Percentiles rank a stretch among this genome's conserved stretches.
These are phyloP conservation scores for Sander lucioperca DNA, from an alignment of 2,113 vertebrate genomes.

Conservation along the genomic window DNA sequence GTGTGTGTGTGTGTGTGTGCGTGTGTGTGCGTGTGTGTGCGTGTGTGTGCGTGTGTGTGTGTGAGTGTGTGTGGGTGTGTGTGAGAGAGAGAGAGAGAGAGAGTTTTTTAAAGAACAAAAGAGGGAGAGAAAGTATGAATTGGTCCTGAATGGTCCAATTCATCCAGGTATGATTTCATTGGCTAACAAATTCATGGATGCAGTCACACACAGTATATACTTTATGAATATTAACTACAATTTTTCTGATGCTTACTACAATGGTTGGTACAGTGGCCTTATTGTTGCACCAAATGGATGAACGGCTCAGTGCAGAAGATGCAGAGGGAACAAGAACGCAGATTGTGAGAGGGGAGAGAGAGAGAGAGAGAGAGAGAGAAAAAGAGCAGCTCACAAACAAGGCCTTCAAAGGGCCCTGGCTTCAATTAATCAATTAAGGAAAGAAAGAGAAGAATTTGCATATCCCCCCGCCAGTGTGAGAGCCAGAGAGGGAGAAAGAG, in stretches of 20 bases:
- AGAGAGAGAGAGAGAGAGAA: slow-evolving; percentile 30
- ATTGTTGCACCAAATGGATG: slow-evolving; percentile 27
- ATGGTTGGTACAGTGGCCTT: slow-evolving; percentile 28
- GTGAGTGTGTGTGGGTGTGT: no score
- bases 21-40: no score
- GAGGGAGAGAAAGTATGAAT: neutral
- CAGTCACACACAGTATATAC: neutral
- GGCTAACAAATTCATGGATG: neutral
- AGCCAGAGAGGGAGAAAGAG: slow-evolving; percentile 33
- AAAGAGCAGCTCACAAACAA: slow-evolving; percentile 76
- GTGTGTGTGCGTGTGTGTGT: no score
- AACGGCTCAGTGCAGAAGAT: slow-evolving; percentile 43
- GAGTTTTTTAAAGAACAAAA: neutral
- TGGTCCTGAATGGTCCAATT: no score
- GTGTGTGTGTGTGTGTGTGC: no score
- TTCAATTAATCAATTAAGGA: slow-evolving; percentile 87
- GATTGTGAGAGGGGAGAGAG: slow-evolving; percentile 63
- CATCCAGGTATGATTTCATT: slow-evolving; percentile 8
- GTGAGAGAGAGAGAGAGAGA: no score
- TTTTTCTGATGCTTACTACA: neutral
- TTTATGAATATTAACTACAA: neutral
- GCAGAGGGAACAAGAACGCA: slow-evolving; percentile 55
- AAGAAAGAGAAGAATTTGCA: slow-evolving; percentile 85
- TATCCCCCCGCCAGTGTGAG: slow-evolving; percentile 74
- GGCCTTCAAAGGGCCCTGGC: slow-evolving; percentile 79